Base-by-base conservation (phyloP, 2,797 vertebrate genomes). In the Anabas testudineus region DNA sequence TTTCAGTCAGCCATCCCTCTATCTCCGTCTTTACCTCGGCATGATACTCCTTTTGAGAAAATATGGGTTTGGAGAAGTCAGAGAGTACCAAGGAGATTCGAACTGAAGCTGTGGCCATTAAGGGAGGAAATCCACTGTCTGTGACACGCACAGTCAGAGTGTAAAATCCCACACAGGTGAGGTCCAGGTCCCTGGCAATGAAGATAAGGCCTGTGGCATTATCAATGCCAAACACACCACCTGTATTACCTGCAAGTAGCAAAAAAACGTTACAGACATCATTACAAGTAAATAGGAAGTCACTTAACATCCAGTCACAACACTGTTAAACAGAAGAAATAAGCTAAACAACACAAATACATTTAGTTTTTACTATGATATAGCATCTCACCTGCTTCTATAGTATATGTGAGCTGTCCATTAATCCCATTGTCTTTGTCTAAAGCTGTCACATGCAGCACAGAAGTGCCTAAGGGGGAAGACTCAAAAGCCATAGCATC, bases 391-490 rank as follows among this genome's bases (percentile, higher is more conserved):
- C 98, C 98, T 95, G 98, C 96, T 92, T 99, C 97, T 47, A 99
- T 92, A 0, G 93, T 93, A 65, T 98, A 99, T 1, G 93, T 71
- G 54, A 99, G 92, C 83, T 96, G 94, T 10, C 97, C 96, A 53
- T 99, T 99, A 83, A 91, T 89, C 3, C 97, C 97, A 60, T 95
- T 96, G 91, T 99, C 98, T 91, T 95, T 96, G 89, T 99, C 98
- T 49, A 99, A 84, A 0, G 97, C 98, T 1, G 95, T 96, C 63
- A 99, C 95, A 81, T 97, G 95, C 21, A 98, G 71, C 0, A 97
- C 95, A 15, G 95, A 92, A 0, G 94, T 95, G 61, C 96, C 96
- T 0, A 93, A 2, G 14, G 95, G 91, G 26, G 96, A 95, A 0
- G 96, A 97, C 56, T 99, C 97, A 21, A 94, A 96, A 0, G 97